A percentile compares a stretch with the other conserved stretches of the same genome.
Evolutionary conservation across 2,888 invertebrate genomes (phyloP).

Genomic region (Teleogryllus oceanicus): DNA sequence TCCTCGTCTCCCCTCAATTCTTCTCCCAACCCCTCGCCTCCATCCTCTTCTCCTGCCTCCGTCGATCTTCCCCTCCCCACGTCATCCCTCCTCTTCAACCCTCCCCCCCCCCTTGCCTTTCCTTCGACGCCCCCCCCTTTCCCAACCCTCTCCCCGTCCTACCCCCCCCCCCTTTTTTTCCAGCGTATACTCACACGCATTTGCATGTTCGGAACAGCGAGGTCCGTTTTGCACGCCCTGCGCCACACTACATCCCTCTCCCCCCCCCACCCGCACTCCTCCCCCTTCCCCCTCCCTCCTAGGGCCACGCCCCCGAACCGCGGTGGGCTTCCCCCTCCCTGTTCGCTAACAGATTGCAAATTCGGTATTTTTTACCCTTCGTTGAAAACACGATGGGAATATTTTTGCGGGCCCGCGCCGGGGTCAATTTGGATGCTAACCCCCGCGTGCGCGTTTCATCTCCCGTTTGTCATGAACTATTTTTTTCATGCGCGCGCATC

Average conservation of each 20-base stretch:
- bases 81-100: no score
- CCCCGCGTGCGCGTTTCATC: not conserved
- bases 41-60: no score
- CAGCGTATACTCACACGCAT: not conserved
- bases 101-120: no score
- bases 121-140: no score
- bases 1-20: no score
- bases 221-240: not conserved
- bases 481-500: not conserved
- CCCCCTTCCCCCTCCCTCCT: no score
- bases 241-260: not conserved
- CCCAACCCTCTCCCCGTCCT: no score
- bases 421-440: conserved; percentile 9
- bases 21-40: no score
- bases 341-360: not conserved
- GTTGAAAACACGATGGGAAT: not conserved
- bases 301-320: no score
- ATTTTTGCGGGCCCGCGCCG: conserved; percentile 18
- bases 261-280: no score
- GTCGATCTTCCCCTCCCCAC: no score
- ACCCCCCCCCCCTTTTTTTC: not conserved
- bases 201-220: not conserved
- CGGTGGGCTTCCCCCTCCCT: no score
- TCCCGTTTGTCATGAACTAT: not conserved
- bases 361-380: not conserved